Conservation (phyloP, 2,888 invertebrate species). For the Euzophera pinguis region DNA sequence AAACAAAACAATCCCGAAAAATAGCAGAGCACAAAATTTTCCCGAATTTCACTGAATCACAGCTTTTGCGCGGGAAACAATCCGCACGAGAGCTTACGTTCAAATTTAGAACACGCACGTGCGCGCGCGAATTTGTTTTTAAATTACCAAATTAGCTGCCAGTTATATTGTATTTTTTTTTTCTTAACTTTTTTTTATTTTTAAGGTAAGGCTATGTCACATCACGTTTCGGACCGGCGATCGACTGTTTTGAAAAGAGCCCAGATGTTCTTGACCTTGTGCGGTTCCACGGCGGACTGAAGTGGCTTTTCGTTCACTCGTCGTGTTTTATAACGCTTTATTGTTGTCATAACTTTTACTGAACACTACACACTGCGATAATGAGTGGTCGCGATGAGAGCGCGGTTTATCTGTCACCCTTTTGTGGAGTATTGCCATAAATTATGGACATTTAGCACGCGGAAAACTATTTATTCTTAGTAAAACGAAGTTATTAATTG, state of each 20-base stretch:
- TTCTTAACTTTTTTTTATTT: conserved; percentile 25
- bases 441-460: not conserved
- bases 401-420: not conserved
- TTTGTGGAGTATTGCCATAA: conserved; percentile 8
- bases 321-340: conserved; percentile 72
- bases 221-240: conserved; percentile 48
- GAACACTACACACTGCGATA: conserved; percentile 30
- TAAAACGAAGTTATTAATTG: not conserved
- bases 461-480: not conserved
- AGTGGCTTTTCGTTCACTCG: conserved; percentile 60
- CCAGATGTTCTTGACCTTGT: conserved; percentile 73
- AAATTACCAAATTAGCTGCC: not conserved
- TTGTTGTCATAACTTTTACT: conserved; percentile 74
- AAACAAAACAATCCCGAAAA: conserved; percentile 4
- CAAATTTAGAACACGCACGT: conserved; percentile 25
- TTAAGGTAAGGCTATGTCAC: conserved; percentile 45
- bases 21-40: conserved; percentile 12
- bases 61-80: conserved; percentile 35
- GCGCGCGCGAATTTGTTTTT: conserved; percentile 22
- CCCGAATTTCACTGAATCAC: conserved; percentile 2
- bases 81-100: conserved; percentile 22
- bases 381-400: not conserved
- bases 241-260: conserved; percentile 65
- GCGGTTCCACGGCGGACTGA: conserved; percentile 62
- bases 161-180: conserved; percentile 16